These are phyloP conservation scores for Perca schrenkii DNA, from an alignment of 2,113 vertebrate species.

Conservation along the genomic window DNA sequence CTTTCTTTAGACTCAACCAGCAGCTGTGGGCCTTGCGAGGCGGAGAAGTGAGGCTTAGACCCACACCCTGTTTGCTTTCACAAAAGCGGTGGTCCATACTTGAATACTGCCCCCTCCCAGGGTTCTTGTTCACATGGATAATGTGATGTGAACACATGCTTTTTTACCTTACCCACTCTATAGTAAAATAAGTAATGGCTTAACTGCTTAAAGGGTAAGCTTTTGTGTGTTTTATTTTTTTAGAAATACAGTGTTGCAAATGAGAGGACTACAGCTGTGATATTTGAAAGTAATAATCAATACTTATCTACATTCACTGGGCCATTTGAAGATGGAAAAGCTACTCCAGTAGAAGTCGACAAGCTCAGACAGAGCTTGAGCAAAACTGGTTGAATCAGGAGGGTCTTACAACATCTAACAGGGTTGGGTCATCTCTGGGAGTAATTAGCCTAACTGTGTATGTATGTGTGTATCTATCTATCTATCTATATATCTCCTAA, in stretches of 20 bases:
- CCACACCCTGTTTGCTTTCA: conserved; percentile 62
- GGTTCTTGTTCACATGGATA: conserved; percentile 22
- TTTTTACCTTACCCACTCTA: not conserved
- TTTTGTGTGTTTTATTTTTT: not conserved
- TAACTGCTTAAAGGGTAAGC: not conserved
- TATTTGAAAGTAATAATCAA: conserved; percentile 19
- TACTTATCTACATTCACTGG: not conserved
- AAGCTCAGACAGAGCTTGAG: conserved; percentile 46
- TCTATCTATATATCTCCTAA: not conserved
- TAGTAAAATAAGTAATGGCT: not conserved
- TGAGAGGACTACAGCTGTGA: not conserved
- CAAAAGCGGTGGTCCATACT: conserved; percentile 57
- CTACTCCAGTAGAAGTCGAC: not conserved
- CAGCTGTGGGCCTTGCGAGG: conserved; percentile 64
- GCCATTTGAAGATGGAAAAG: conserved; percentile 5
- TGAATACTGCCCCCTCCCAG: conserved; percentile 28
- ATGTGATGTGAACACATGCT: conserved; percentile 15
- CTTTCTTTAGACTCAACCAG: conserved; percentile 48
- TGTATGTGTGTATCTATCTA: too few species aligned
- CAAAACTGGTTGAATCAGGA: conserved; percentile 20
- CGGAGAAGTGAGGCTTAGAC: conserved; percentile 47
- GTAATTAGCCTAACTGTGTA: not conserved
- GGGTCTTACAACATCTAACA: conserved; percentile 8
- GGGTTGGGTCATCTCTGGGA: conserved; percentile 4
- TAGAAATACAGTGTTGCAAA: not conserved